Percentiles rank a stretch among this genome's conserved stretches.
Evolutionary conservation across 2,113 vertebrate species (phyloP).

Genomic region (Silurus glanis): DNA sequence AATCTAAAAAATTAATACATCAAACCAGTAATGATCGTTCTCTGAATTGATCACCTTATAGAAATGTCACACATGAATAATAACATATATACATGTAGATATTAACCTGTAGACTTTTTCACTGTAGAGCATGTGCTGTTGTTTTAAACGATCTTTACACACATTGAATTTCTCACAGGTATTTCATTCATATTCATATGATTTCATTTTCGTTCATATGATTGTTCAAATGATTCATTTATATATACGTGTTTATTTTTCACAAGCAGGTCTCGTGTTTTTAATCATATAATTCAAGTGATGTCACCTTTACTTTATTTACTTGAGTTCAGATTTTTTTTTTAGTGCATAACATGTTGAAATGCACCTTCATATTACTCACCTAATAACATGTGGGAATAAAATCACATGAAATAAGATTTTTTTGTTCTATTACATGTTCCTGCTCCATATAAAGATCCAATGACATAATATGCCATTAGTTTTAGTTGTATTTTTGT

Average conservation of each 20-base stretch:
- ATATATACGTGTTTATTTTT: background rate
- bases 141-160: background rate
- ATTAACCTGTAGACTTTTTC: background rate
- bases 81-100: background rate
- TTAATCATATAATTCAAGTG: background rate
- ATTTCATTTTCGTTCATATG: background rate
- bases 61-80: background rate
- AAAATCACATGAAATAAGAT: background rate
- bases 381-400: background rate
- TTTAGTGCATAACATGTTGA: background rate
- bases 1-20: background rate
- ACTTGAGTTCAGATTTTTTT: background rate
- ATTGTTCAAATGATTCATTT: background rate
- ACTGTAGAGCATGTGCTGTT: background rate
- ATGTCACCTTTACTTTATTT: background rate
- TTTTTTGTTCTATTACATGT: background rate
- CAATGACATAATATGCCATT: slow-evolving; percentile 6
- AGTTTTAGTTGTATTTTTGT: slow-evolving; percentile 14
- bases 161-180: too few relatives aligned
- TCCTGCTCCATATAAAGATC: slow-evolving; percentile 12
- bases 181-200: background rate
- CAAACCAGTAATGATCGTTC: slow-evolving; percentile 35
- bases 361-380: background rate
- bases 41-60: slow-evolving; percentile 29
- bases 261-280: background rate